phyloP scores from a whole-genome alignment of 2,113 vertebrate genomes.

The Coracopsis vasa region DNA sequence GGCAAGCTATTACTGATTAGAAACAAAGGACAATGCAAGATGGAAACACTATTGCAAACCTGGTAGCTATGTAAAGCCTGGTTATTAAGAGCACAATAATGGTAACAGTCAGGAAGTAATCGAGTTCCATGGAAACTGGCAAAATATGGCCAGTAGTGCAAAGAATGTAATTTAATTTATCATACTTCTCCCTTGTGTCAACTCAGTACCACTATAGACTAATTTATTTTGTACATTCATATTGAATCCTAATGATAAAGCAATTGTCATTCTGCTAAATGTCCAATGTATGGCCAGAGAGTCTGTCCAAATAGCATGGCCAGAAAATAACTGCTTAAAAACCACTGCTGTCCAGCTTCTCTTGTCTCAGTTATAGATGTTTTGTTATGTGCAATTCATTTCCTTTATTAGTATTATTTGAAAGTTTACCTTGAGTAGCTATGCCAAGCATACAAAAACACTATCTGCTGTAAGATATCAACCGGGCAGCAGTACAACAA shows the following conservation, averaged over 20 bases:
- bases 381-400: neutral
- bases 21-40: neutral
- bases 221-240: neutral
- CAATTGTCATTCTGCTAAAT: neutral
- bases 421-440: neutral
- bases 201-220: neutral
- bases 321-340: neutral
- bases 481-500: neutral
- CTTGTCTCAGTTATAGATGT: neutral
- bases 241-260: neutral
- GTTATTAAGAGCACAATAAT: conserved; percentile 17
- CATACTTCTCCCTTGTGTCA: neutral
- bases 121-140: conserved; percentile 16
- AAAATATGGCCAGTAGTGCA: neutral
- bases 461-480: neutral
- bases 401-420: neutral
- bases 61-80: conserved; percentile 6
- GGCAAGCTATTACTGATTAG: neutral
- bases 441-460: neutral
- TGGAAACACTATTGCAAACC: neutral
- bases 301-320: neutral
- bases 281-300: neutral
- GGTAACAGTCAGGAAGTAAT: neutral
- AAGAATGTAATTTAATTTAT: neutral
- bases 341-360: neutral